These are phyloP conservation scores for Labeo catla DNA, from an alignment of 2,113 vertebrate species.

Conservation along the genomic window DNA sequence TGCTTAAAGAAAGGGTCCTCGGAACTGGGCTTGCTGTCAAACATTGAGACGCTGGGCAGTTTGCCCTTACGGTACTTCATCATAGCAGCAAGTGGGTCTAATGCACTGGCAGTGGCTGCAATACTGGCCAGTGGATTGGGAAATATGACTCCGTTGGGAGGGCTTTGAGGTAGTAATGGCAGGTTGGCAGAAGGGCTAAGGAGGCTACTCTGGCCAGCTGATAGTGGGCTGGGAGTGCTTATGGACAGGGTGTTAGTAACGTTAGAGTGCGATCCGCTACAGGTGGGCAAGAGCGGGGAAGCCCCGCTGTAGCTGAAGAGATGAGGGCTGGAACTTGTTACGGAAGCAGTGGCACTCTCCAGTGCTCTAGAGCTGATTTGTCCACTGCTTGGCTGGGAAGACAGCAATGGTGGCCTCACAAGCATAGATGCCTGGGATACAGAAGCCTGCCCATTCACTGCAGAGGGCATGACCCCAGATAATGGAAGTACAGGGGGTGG, in stretches of 20 bases:
- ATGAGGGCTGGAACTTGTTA: slow-evolving; percentile 65
- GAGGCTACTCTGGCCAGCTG: slow-evolving; percentile 79
- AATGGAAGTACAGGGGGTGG: slow-evolving; percentile 80
- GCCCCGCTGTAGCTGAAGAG: slow-evolving; percentile 68
- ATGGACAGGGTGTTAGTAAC: slow-evolving; percentile 72
- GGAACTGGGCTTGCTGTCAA: slow-evolving; percentile 87
- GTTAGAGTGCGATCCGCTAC: slow-evolving; percentile 70
- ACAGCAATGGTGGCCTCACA: slow-evolving; percentile 75
- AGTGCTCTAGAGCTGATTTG: slow-evolving; percentile 73
- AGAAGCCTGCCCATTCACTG: slow-evolving; percentile 74
- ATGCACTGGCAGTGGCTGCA: slow-evolving; percentile 88
- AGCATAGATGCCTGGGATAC: slow-evolving; percentile 70
- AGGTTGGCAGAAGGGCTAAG: slow-evolving; percentile 82
- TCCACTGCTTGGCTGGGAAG: slow-evolving; percentile 75
- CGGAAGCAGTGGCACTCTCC: slow-evolving; percentile 69
- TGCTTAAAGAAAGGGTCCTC: slow-evolving; percentile 99
- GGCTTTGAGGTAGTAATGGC: slow-evolving; percentile 95
- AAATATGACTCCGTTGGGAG: slow-evolving; percentile 91
- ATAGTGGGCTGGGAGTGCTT: slow-evolving; percentile 77
- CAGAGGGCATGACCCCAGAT: slow-evolving; percentile 76
- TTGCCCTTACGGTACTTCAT: slow-evolving; percentile 94
- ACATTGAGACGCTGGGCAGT: slow-evolving; percentile 86
- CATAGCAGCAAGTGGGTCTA: slow-evolving; percentile 90
- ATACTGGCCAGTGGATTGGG: slow-evolving; percentile 96
- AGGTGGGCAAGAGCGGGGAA: slow-evolving; percentile 72